Evolutionary conservation across 2,888 invertebrate species (phyloP).

Genomic region (Melikaiella ostensackeni): DNA sequence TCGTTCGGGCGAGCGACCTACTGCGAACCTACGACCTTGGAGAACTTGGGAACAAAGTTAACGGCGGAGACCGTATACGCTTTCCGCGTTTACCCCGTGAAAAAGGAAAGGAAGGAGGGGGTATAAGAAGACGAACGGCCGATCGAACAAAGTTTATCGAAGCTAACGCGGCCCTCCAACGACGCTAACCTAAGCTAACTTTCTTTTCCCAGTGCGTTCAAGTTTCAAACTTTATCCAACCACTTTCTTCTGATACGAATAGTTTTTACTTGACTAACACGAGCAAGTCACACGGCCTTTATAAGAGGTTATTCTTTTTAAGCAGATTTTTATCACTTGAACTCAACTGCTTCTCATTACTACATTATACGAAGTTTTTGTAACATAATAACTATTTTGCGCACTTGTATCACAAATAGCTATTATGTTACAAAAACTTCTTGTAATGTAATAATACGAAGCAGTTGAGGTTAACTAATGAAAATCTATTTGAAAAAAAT

Average conservation of each 20-base stretch:
- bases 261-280: constrained; percentile 21
- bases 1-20: constrained; percentile 66
- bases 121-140: constrained; percentile 64
- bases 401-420: not conserved
- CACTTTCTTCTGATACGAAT: constrained; percentile 34
- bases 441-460: too few species aligned
- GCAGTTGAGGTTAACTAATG: too few species aligned
- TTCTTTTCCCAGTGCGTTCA: constrained; percentile 52
- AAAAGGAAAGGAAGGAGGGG: constrained; percentile 56
- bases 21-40: constrained; percentile 68
- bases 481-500: too few species aligned
- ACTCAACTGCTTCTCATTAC: not conserved
- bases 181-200: constrained; percentile 68
- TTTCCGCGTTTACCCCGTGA: constrained; percentile 50
- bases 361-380: not conserved
- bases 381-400: not conserved
- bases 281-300: not conserved
- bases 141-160: constrained; percentile 71
- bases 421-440: too few species aligned
- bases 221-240: constrained; percentile 48
- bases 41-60: constrained; percentile 76
- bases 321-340: not conserved
- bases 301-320: not conserved
- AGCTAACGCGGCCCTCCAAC: constrained; percentile 62
- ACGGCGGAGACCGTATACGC: constrained; percentile 56